These are phyloP conservation scores for Hartigia nigra DNA, from an alignment of 2,888 invertebrate species.

Conservation along the genomic window DNA sequence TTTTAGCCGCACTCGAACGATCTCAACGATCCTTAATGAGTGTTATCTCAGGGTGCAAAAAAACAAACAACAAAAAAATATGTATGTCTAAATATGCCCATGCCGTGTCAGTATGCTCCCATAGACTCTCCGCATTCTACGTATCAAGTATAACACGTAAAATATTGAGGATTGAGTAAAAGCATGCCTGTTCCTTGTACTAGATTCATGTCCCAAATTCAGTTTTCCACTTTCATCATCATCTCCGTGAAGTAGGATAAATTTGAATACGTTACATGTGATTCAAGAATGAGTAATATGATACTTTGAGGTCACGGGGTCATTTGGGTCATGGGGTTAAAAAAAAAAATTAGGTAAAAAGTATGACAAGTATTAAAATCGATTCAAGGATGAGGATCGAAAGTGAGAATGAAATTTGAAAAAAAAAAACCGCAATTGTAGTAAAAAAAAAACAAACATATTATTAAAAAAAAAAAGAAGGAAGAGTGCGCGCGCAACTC, in stretches of 20 bases:
- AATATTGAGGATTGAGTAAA: neutral
- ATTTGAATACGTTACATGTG: neutral
- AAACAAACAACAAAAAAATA: neutral
- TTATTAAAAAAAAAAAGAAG: neutral
- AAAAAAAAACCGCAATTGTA: neutral
- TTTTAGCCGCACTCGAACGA: neutral
- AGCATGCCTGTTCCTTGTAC: neutral
- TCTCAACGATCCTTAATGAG: neutral
- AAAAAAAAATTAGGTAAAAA: neutral
- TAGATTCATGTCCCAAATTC: constrained; percentile 9
- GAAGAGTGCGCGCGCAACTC: neutral
- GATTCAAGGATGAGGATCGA: neutral
- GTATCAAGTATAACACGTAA: neutral
- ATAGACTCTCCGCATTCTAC: neutral
- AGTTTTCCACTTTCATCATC: constrained; percentile 5
- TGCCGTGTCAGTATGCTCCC: neutral
- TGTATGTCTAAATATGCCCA: neutral
- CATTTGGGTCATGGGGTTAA: neutral
- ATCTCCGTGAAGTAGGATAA: neutral
- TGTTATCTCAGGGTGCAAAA: neutral
- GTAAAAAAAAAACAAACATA: neutral
- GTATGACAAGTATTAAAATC: neutral
- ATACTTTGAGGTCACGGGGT: neutral
- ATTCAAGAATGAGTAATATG: neutral
- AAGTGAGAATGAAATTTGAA: neutral